A percentile compares a stretch with the other conserved stretches of the same genome.
phyloP scores from a whole-genome alignment of 2,888 invertebrate genomes.

The Melanchra persicariae region DNA sequence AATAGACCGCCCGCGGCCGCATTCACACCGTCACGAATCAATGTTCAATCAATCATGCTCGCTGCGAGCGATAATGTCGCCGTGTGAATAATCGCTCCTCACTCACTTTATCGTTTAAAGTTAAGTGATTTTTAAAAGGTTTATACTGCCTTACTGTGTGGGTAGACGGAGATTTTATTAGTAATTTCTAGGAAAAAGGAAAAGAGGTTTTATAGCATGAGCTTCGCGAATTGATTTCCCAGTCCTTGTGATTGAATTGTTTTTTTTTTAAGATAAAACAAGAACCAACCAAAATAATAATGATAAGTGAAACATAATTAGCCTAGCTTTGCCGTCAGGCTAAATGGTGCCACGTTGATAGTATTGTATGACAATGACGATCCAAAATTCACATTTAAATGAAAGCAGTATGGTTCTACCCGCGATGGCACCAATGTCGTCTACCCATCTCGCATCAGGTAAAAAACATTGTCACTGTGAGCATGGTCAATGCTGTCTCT shows the following conservation, averaged over 20 bases:
- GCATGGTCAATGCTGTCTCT: too few relatives aligned
- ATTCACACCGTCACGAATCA: conserved; percentile 65
- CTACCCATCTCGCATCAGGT: too few relatives aligned
- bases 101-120: conserved; percentile 55
- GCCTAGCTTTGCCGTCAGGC: too few relatives aligned
- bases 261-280: neutral
- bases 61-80: conserved; percentile 61
- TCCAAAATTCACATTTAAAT: too few relatives aligned
- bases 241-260: neutral
- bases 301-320: too few relatives aligned
- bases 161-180: conserved; percentile 35
- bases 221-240: neutral
- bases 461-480: too few relatives aligned
- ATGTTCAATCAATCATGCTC: conserved; percentile 66
- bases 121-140: conserved; percentile 66
- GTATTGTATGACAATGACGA: too few relatives aligned
- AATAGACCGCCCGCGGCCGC: conserved; percentile 57
- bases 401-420: too few relatives aligned
- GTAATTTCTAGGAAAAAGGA: neutral
- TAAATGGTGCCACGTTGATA: too few relatives aligned
- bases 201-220: neutral
- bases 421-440: too few relatives aligned
- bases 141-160: conserved; percentile 36
- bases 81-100: conserved; percentile 61
- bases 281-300: too few relatives aligned